Percentiles rank a stretch among this genome's conserved stretches.
phyloP scores from a whole-genome alignment of 2,797 vertebrate species.

The Lepilemur ruficaudatus region DNA sequence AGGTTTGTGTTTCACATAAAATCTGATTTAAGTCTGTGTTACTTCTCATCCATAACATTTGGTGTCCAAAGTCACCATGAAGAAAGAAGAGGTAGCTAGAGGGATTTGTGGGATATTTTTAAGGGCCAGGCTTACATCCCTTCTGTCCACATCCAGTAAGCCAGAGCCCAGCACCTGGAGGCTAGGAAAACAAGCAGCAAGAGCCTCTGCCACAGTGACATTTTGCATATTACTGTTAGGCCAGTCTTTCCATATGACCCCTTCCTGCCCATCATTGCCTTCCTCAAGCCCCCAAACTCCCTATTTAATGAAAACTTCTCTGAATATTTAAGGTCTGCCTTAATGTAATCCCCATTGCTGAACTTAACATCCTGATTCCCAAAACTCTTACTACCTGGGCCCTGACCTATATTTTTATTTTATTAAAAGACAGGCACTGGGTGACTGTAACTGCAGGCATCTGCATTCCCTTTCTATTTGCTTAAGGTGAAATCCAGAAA shows the following conservation, averaged over 20 bases:
- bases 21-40: background rate
- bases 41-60: background rate
- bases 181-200: background rate
- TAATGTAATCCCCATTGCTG: background rate
- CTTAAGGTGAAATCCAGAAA: background rate
- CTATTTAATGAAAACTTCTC: background rate
- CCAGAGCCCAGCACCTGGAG: background rate
- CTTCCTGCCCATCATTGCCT: background rate
- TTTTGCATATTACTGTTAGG: background rate
- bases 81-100: background rate
- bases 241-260: background rate
- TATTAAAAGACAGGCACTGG: background rate
- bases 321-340: constrained; percentile 2
- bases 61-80: background rate
- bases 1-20: background rate
- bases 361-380: background rate
- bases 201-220: background rate
- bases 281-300: constrained; percentile 27
- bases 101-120: background rate
- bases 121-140: background rate
- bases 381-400: background rate
- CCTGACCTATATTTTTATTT: background rate
- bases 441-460: background rate
- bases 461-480: background rate
- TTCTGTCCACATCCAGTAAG: background rate